Evolutionary conservation across 2,888 invertebrate genomes (phyloP), one percentile per base, ranked within the genome.

Genomic region (Troides oblongomaculatus): DNA sequence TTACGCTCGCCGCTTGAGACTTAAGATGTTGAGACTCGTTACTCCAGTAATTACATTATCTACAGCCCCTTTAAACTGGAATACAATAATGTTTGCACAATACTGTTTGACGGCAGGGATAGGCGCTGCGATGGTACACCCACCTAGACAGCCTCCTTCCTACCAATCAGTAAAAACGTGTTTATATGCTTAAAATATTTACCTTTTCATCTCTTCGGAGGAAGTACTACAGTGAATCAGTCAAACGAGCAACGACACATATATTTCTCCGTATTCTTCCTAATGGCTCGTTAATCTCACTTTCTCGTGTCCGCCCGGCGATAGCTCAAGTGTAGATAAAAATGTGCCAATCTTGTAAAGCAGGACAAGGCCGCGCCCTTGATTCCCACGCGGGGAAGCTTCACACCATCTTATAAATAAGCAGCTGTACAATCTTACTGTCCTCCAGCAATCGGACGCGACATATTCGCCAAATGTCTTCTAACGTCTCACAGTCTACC

Each of bases 311-410:
- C 62, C 58, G 63, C 46, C 23, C 59, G 59, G 59, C 63, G 39
- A 66, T 68, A 68, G 46, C 21, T 68, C 59, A 77, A 82, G 75
- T 76, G 78, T 78, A 78, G 85, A 84, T 86, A 88, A 89, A 91
- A 90, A 90, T 90, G 88, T 92, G 90, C 92, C 89, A 90, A 90
- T 90, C 84, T 81, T 81, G 76, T 83, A 80, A 92, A 90, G 80
- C 82, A 74, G 92, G 85, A 78, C 92, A 92, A 92, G 92, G 92
- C 84, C 87, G 83, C 77, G 90, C 80, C 86, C 90, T 84, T 87
- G 81, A 85, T 89, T 86, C 80, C 77, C 79, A 77, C 82, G 82
- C 83, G 81, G 79, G 83, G 84, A 86, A 84, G 81, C 80, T 79
- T 79, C 78, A 76, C 79, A 82, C 83, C 80, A 75, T 78, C 79